Evolutionary conservation across 2,888 invertebrate genomes (phyloP).

Genomic region (Heliconius cydno): DNA sequence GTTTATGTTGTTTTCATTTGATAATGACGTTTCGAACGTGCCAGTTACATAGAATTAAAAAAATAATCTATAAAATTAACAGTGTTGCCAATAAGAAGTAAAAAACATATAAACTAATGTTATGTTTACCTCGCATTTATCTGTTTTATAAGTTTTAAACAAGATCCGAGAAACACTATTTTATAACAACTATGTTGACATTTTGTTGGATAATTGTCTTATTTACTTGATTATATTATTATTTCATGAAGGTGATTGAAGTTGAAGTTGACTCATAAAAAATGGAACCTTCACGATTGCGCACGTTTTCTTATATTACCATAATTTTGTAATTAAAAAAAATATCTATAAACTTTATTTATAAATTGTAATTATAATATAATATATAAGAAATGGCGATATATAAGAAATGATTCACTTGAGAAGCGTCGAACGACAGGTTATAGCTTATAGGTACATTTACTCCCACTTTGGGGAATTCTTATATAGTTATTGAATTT

Average conservation of each 20-base stretch:
- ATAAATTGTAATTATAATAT: neutral
- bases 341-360: neutral
- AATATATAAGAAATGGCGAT: neutral
- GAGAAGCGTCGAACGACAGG: neutral
- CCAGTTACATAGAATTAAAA: neutral
- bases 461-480: neutral
- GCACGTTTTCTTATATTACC: neutral
- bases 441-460: neutral
- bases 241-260: conserved; percentile 3
- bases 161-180: neutral
- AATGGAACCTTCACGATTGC: neutral
- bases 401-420: neutral
- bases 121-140: neutral
- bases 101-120: neutral
- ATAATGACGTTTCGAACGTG: too few relatives aligned
- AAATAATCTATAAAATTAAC: neutral
- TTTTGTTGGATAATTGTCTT: conserved; percentile 18
- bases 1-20: neutral
- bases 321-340: neutral
- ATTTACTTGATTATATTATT: neutral
- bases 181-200: neutral
- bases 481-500: neutral
- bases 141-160: neutral
- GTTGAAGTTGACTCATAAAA: conserved; percentile 10
- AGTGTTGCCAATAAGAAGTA: neutral